Evolutionary conservation across 2,888 invertebrate species (phyloP), one percentile per base, ranked within the genome.

Genomic region (Ceriagrion tenellum): DNA sequence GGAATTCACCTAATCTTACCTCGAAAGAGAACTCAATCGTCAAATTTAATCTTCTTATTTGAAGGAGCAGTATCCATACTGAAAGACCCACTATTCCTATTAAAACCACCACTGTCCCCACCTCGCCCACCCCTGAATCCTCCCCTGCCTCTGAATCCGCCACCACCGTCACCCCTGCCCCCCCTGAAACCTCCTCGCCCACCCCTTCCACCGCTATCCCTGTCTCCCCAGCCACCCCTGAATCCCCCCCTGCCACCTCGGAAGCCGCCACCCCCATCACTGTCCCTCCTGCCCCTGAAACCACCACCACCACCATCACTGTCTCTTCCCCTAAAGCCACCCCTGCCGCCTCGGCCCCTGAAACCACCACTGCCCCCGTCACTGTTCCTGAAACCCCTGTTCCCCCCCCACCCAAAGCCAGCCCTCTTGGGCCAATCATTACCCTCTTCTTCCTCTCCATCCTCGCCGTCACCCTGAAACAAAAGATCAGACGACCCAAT

Each of bases 21-120:
- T 26, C 26, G 13, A 63, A 93, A 95, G 95, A 96, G 96, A 95
- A 95, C 96, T 96, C 96, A 96, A 96, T 97, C 96, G 95, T 98
- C 98, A 96, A 98, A 98, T 95, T 97, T 98, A 95, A 98, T 98
- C 97, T 98, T 98, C 97, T 98, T 98, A 97, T 98, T 98, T 97
- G 98, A 98, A 95, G 97, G 96, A n/a, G 97, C 95, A 47, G 88
- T 30, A 88, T 95, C 89, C n/a, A 35, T 35, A 69, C 20, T 47
- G 47, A 95, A 63, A 18, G 88, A 26, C 13, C 88, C 95, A 69
- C 69, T 95, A 88, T 95, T 90, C n/a, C 55, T 90, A 59, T 93
- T 93, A 47, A 93, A 93, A 16, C 93, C 93, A 40, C 93, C 93
- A 35, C 93, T 74, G n/a, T 96, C 96, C 12, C 96, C 96, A 8